These are phyloP conservation scores for Watsonalla binaria DNA, from an alignment of 2,888 invertebrate species.

Conservation along the genomic window DNA sequence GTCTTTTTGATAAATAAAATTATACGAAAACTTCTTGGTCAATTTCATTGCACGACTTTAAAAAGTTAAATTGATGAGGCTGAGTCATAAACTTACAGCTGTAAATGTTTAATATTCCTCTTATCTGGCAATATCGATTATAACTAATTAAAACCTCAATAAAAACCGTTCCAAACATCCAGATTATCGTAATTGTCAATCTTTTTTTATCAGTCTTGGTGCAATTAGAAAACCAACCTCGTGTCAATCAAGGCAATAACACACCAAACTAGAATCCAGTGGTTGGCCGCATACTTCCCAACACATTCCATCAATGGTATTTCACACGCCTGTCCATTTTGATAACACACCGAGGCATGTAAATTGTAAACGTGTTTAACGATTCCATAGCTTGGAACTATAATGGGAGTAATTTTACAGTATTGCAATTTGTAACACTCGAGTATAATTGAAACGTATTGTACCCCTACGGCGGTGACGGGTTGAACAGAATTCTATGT, in stretches of 20 bases:
- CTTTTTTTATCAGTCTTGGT: neutral
- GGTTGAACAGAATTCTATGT: too few species aligned
- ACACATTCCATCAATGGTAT: neutral
- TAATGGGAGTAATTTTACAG: too few species aligned
- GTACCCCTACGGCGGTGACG: too few species aligned
- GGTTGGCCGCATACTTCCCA: neutral
- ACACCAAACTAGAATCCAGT: neutral
- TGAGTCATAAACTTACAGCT: neutral
- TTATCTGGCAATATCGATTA: too few species aligned
- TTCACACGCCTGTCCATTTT: conserved; percentile 1
- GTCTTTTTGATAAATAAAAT: too few species aligned
- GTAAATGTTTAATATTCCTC: too few species aligned
- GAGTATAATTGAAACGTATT: too few species aligned
- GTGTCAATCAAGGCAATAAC: conserved; percentile 1
- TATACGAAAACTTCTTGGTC: too few species aligned
- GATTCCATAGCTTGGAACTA: too few species aligned
- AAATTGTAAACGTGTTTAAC: neutral
- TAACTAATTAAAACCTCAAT: neutral
- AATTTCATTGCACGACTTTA: too few species aligned
- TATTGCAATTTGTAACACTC: too few species aligned
- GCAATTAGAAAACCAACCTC: neutral
- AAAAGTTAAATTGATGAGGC: neutral
- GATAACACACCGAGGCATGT: neutral
- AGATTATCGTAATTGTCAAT: neutral
- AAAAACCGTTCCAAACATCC: neutral